Evolutionary conservation across 2,888 invertebrate genomes (phyloP), one percentile per base, ranked within the genome.

Genomic region (Ophioninae sp.): DNA sequence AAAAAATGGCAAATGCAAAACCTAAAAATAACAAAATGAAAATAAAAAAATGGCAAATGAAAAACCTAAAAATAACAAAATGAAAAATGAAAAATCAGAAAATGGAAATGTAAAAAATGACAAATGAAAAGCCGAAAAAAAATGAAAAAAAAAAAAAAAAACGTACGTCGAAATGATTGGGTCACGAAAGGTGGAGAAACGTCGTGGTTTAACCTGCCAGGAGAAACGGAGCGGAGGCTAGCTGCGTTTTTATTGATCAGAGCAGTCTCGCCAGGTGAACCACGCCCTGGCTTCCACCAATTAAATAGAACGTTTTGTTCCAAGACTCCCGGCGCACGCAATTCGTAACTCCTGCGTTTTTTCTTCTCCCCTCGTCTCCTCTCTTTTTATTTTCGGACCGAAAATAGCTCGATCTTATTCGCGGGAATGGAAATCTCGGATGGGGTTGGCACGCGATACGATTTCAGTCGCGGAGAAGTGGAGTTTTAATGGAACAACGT

Each of bases 201-300:
- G 23, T 74, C 10, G 73, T 20, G 30, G 30, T 1, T 41, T 10
- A 50, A 50, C 30, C 44, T 17, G 62, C 30, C n/a, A 39, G 23
- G 21, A 70, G 39, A 3, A 57, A 59, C 56, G 76, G 75, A 64
- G 64, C 41, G 72, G 67, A 72, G 84, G 83, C 86, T 87, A 85
- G 86, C 79, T 87, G 87, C 85, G 85, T 87, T 68, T 85, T 84
- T 91, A 91, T 91, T 87, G 91, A 91, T 91, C 89, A 87, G 88
- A 64, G 59, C 44, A 30, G 62, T 75, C 85, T 85, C 84, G 86
- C 86, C 90, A 90, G 91, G 90, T 91, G 88, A 86, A 90, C 90
- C 87, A 89, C 89, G 87, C 89, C 89, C 88, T 86, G 86, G 77
- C 83, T 86, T 86, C 87, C 86, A 86, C 89, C 89, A 89, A 88